Percentiles rank a stretch among this genome's conserved stretches.
Conservation (phyloP, 2,888 invertebrate genomes). For the Orgyia antiqua region DNA sequence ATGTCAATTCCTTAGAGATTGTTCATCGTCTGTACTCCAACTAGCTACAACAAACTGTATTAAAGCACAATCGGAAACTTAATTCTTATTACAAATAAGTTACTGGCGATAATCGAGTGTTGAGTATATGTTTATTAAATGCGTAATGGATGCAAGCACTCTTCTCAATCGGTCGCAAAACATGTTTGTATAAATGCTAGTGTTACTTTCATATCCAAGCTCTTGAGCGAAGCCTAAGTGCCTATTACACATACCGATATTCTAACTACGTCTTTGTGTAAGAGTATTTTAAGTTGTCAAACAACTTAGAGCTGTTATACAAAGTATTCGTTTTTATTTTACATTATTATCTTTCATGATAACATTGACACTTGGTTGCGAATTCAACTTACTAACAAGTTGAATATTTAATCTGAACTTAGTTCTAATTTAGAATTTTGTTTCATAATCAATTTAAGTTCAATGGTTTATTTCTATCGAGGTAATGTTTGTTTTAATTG, state of each 20-base stretch:
- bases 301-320: slow-evolving; percentile 24
- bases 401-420: no score
- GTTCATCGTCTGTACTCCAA: slow-evolving; percentile 42
- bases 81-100: slow-evolving; percentile 15
- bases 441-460: no score
- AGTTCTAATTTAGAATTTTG: no score
- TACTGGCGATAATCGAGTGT: slow-evolving; percentile 45
- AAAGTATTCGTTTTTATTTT: slow-evolving; percentile 22
- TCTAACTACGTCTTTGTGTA: slow-evolving; percentile 31
- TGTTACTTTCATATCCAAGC: slow-evolving; percentile 63
- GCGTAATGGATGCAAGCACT: slow-evolving; percentile 66
- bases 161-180: slow-evolving; percentile 63
- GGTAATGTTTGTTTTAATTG: no score
- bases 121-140: slow-evolving; percentile 51
- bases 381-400: slow-evolving; percentile 17
- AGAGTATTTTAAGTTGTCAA: slow-evolving; percentile 29
- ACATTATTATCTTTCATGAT: slow-evolving; percentile 28
- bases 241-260: no score
- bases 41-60: slow-evolving; percentile 37
- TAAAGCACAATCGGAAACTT: slow-evolving; percentile 6
- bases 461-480: no score
- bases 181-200: slow-evolving; percentile 67
- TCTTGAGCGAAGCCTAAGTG: slow-evolving; percentile 35
- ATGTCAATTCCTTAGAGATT: slow-evolving; percentile 66
- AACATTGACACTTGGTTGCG: slow-evolving; percentile 21